phyloP scores from a whole-genome alignment of 2,113 vertebrate species.

The Micronisus gabar region DNA sequence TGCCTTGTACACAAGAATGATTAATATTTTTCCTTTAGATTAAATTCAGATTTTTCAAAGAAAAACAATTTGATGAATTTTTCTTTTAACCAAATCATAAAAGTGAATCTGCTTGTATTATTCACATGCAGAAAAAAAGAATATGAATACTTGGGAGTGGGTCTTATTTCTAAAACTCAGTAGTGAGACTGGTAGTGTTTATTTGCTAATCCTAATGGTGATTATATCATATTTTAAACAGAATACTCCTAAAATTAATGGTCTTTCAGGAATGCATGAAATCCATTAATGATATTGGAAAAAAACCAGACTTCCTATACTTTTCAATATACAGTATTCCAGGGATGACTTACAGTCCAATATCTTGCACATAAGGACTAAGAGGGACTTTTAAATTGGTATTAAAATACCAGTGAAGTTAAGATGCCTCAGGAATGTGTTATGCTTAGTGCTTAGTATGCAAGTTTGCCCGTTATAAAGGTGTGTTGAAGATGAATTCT shows the following conservation, averaged over 20 bases:
- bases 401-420: background rate
- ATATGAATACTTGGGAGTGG: background rate
- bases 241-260: background rate
- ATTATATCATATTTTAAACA: background rate
- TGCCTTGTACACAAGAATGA: background rate
- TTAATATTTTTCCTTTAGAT: background rate
- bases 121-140: background rate
- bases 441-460: background rate
- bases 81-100: background rate
- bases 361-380: background rate
- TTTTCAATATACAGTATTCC: background rate
- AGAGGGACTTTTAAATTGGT: background rate
- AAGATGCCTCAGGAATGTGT: background rate
- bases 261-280: background rate
- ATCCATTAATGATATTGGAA: background rate
- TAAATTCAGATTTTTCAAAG: background rate
- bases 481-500: background rate
- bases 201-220: background rate
- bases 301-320: background rate
- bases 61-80: background rate
- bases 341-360: background rate
- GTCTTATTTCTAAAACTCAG: background rate
- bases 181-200: background rate
- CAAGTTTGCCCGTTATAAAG: background rate
- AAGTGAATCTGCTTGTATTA: background rate